Evolutionary conservation across 2,888 invertebrate genomes (phyloP), one percentile per base, ranked within the genome.

Genomic region (Hedya salicella): DNA sequence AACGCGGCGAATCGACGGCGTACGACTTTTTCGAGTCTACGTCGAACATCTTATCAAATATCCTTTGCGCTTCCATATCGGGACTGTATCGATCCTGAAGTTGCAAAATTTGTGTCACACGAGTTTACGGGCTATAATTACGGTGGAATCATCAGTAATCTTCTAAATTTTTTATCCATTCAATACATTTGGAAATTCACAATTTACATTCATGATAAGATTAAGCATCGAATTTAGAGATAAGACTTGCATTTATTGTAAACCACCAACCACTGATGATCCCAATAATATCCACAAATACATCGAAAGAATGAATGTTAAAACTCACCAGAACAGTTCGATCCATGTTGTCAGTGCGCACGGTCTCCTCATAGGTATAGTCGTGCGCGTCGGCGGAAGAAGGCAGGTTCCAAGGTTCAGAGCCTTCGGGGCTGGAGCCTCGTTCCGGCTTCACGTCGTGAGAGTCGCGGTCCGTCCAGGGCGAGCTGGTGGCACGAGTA

Each of bases 1-100:
- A 89, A 75, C 89, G 89, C 80, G 91, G 88, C 78, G 91, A 88
- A 87, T 87, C 87, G 77, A 85, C 81, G 81, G 87, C 82, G 83
- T 85, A 89, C 71, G 85, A 85, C 79, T 86, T 89, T 89, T 91
- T 93, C 79, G 88, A 82, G 78, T 92, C 92, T 73, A 90, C 88
- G 83, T 92, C 92, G 86, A 93, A 93, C 92, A 93, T 93, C 90
- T 93, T 93, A 91, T 93, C 92, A 87, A 92, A 93, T 76, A 93
- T 92, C 88, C 92, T 86, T 85, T 92, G 91, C 78, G 92, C 92
- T 82, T 92, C 92, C 87, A 91, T 86, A 87, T 92, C 92, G 82
- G 92, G 93, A 88, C 92, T 93, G 91, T 92, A 93, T 80, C 91
- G 89, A 89, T 89, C 92, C 92, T 92, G 92, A 81, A 88, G 91